phyloP scores from a whole-genome alignment of 2,888 invertebrate genomes.

The Allacma fusca region DNA sequence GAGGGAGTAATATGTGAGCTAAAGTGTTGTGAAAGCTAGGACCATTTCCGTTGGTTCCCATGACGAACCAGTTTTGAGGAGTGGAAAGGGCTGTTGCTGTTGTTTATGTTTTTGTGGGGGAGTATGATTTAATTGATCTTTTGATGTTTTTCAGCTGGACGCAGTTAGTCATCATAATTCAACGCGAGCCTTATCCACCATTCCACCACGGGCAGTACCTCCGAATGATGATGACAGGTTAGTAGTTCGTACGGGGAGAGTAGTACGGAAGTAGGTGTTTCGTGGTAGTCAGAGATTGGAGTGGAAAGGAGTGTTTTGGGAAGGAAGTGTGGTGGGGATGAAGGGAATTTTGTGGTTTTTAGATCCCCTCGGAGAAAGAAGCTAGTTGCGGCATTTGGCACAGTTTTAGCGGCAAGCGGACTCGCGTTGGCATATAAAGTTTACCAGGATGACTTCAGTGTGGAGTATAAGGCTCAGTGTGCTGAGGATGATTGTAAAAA shows the following conservation, averaged over 20 bases:
- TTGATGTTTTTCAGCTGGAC: conserved; percentile 27
- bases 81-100: too few relatives aligned
- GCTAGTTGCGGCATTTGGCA: conserved; percentile 34
- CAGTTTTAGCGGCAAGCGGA: conserved; percentile 40
- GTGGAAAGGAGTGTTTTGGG: background rate
- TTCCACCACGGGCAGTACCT: conserved; percentile 28
- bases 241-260: too few relatives aligned
- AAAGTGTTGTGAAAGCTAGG: too few relatives aligned
- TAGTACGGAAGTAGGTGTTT: too few relatives aligned
- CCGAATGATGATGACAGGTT: conserved; percentile 32
- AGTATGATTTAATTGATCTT: background rate
- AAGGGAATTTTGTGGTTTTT: background rate
- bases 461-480: conserved; percentile 40
- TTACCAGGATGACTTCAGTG: conserved; percentile 29
- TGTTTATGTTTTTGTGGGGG: background rate
- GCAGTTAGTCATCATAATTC: conserved; percentile 18
- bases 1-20: too few relatives aligned
- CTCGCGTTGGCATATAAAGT: conserved; percentile 35
- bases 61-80: background rate
- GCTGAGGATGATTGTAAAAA: conserved; percentile 38
- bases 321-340: background rate
- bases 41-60: background rate
- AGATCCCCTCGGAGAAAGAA: conserved; percentile 37
- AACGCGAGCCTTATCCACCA: conserved; percentile 29
- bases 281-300: too few relatives aligned